phyloP scores from a whole-genome alignment of 2,113 vertebrate genomes.

The Rhagologus leucostigma region DNA sequence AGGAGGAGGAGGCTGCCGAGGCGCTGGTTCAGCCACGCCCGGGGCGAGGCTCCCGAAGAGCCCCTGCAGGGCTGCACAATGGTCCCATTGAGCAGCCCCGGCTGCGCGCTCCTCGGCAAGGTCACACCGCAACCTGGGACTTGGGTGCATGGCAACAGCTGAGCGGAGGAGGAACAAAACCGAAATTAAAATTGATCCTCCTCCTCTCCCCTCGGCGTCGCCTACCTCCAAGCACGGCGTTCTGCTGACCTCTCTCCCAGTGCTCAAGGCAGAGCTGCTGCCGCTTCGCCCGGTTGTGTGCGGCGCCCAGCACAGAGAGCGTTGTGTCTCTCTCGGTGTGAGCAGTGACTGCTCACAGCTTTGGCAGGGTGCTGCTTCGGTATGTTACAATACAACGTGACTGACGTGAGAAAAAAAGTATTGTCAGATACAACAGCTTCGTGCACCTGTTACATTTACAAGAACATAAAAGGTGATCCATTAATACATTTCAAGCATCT shows the following conservation, averaged over 20 bases:
- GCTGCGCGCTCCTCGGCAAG: conserved; percentile 61
- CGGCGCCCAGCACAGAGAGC: not conserved
- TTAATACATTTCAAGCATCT: not conserved
- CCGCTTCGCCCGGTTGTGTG: not conserved
- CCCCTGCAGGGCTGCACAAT: conserved; percentile 45
- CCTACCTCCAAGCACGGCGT: not conserved
- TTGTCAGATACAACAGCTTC: not conserved
- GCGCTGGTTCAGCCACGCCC: conserved; percentile 61
- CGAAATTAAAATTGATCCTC: conserved; percentile 16
- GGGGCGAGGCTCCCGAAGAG: conserved; percentile 31
- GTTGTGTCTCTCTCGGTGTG: not conserved
- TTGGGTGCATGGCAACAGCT: conserved; percentile 41
- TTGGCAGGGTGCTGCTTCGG: not conserved
- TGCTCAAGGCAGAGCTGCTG: not conserved
- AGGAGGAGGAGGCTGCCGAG: conserved; percentile 17
- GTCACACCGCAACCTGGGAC: conserved; percentile 63
- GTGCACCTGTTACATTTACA: not conserved
- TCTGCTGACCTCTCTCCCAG: not conserved
- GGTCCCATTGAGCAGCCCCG: conserved; percentile 62
- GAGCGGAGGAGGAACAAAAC: conserved; percentile 51
- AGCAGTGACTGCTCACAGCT: conserved; percentile 25
- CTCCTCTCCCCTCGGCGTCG: not conserved
- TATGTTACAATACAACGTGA: not conserved
- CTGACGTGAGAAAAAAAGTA: not conserved
- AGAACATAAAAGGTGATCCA: not conserved